phyloP scores from a whole-genome alignment of 2,113 vertebrate species.

The Neomonachus schauinslandi region DNA sequence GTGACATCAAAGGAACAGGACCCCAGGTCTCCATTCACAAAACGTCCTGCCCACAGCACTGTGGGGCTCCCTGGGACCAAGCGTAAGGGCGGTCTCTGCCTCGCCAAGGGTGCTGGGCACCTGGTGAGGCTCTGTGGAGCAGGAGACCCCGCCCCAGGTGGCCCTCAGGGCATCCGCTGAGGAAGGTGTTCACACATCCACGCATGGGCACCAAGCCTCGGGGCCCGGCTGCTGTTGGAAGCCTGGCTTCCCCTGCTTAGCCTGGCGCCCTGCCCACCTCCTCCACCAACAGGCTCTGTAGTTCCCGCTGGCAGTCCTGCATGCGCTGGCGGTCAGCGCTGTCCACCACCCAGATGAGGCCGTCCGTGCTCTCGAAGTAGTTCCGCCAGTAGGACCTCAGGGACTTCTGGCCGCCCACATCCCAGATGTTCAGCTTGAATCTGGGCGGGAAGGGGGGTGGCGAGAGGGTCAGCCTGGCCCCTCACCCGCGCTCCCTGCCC shows the following conservation, averaged over 20 bases:
- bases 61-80: not conserved
- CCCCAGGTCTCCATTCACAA: not conserved
- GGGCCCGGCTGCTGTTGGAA: not conserved
- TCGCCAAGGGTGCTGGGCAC: not conserved
- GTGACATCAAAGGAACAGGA: rapidly evolving
- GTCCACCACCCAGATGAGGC: slow-evolving; percentile 97
- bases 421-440: slow-evolving; percentile 96
- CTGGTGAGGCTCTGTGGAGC: not conserved
- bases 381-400: slow-evolving; percentile 96
- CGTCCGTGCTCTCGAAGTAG: slow-evolving; percentile 96
- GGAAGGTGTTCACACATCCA: not conserved
- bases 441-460: slow-evolving; percentile 74
- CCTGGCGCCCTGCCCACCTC: slow-evolving; percentile 86
- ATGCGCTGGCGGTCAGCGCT: slow-evolving; percentile 93
- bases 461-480: not conserved
- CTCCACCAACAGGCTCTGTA: slow-evolving; percentile 90
- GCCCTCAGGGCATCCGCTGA: not conserved
- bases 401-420: slow-evolving; percentile 95
- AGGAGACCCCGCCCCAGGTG: not conserved
- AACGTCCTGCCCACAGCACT: not conserved
- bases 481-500: not conserved
- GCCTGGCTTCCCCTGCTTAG: rapidly evolving
- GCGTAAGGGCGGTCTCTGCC: not conserved
- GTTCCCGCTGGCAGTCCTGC: slow-evolving; percentile 92
- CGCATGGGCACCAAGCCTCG: rapidly evolving